Base-by-base conservation (phyloP, 2,888 invertebrate species). In the Peribatodes rhomboidaria region DNA sequence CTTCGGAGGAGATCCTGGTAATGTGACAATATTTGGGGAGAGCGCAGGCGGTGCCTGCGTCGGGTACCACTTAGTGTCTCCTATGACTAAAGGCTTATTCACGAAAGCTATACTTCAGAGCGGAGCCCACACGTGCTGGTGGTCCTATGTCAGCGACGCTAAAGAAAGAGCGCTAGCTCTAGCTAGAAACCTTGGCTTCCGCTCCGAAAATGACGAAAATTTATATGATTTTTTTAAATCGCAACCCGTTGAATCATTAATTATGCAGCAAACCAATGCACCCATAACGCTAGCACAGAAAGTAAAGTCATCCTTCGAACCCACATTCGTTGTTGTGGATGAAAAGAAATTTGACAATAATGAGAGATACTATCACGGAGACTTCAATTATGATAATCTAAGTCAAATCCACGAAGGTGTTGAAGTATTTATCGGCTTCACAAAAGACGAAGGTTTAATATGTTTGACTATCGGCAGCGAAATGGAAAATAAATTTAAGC, bases 31-130 rank as follows among this genome's bases (percentile, higher is more conserved):
- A 20, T 83, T 84, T 57, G 86, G 88, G 4, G 81, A 85, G 58
- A 88, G 88, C 55, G 83, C 85, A 18, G 88, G 86, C 0, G 85
- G 71, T 0, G 80, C 71, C 0, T 74, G 80, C 46, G 78, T 81
- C 0, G 68, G 75, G 0, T 80, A 75, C 42, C 87, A 86, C 46
- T 61, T 85, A 7, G 55, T 86, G 11, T 88, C 88, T 2, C 86
- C 88, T 0, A 82, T 88, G 82, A 79, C 82, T 0, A 84, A 83
- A 74, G 85, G 83, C 0, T 76, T 89, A 1, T 88, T 88, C 46
- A 80, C 79, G 35, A 82, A 78, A 67, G 87, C 94, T 1, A 96
- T 97, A 39, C 92, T 95, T 0, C 95, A 96, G 78, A 96, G 96
- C 75, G 96, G 96, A 0, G 94, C 94, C 0, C 92, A 94, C 9